phyloP scores from a whole-genome alignment of 2,113 vertebrate genomes.

The Monarcha castaneiventris region DNA sequence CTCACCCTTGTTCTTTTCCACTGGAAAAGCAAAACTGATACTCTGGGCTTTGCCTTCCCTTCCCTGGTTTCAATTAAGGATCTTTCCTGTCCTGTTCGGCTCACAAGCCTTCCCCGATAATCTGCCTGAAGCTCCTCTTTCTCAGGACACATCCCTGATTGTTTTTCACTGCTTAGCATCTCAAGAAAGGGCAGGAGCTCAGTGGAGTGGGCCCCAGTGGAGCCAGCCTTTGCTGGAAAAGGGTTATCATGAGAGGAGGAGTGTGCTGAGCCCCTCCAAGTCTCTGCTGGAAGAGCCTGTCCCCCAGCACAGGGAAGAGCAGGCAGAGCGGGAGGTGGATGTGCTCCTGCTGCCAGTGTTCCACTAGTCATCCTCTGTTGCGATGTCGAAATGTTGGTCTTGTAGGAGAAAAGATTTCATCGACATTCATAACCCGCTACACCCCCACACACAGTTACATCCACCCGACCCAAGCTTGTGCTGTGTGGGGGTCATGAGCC shows the following conservation, averaged over 20 bases:
- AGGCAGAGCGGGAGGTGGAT: not conserved
- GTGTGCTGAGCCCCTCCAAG: not conserved
- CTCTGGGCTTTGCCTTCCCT: not conserved
- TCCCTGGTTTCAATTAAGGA: not conserved
- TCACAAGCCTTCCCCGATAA: rapidly evolving
- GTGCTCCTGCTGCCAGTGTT: not conserved
- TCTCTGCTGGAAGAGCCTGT: not conserved
- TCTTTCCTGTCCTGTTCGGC: not conserved
- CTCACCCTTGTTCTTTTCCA: not conserved
- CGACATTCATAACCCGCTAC: rapidly evolving
- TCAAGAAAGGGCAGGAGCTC: not conserved
- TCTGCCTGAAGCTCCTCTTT: not conserved
- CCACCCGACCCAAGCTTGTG: not conserved
- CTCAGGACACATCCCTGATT: not conserved
- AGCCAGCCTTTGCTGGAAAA: not conserved
- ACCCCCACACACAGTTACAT: rapidly evolving
- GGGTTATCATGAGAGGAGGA: not conserved
- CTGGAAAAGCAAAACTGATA: not conserved
- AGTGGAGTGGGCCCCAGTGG: not conserved
- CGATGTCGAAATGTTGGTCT: not conserved
- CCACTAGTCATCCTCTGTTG: not conserved
- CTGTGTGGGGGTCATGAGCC: not conserved
- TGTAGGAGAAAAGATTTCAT: not conserved
- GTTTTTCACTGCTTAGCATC: not conserved
- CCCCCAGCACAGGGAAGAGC: rapidly evolving